Conservation (phyloP, 2,797 vertebrate genomes). For the Gymnoscopelus microlampas region DNA sequence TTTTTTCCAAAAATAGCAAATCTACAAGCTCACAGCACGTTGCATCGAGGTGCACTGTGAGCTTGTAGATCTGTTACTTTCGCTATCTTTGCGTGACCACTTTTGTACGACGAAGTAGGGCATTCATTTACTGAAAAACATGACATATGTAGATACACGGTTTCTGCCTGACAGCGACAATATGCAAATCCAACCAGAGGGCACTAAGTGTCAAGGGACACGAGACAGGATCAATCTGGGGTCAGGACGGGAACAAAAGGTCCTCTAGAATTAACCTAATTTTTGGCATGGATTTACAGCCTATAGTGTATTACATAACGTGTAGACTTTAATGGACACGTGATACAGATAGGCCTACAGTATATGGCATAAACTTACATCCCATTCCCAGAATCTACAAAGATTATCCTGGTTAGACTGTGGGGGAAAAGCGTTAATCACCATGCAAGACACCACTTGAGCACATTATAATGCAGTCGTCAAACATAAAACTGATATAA, state of each 20-base stretch:
- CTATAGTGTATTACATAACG: not conserved
- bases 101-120: no score
- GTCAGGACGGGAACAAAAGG: not conserved
- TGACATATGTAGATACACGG: no score
- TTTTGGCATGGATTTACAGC: not conserved
- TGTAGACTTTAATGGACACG: not conserved
- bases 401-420: not conserved
- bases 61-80: no score
- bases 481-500: slow-evolving; percentile 21
- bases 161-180: no score
- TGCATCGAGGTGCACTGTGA: no score
- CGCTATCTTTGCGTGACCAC: no score
- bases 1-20: no score
- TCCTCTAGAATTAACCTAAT: not conserved
- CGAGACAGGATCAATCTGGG: not conserved
- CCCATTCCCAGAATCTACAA: not conserved
- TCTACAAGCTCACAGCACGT: no score
- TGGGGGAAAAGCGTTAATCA: not conserved
- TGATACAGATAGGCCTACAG: not conserved
- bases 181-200: no score
- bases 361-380: not conserved
- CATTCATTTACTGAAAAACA: no score
- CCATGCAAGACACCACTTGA: no score
- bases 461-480: slow-evolving; percentile 24
- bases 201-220: no score